Conservation (phyloP, 2,113 vertebrate genomes). For the Myotis davidii region DNA sequence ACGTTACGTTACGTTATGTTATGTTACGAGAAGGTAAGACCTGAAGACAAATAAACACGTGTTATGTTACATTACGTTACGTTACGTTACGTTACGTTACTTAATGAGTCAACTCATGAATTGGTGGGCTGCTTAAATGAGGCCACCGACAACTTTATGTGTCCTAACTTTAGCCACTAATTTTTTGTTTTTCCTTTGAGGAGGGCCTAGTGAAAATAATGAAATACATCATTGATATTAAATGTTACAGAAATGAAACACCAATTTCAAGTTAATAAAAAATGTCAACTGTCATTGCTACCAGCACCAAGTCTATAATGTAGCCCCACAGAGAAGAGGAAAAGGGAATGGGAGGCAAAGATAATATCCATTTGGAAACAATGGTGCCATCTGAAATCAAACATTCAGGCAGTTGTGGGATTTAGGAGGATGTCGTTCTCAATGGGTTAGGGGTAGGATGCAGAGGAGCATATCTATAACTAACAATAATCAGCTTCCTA, state of each 20-base stretch:
- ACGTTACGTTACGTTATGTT: background rate
- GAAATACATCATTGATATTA: background rate
- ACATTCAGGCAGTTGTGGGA: background rate
- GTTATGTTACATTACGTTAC: no score
- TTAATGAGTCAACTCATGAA: background rate
- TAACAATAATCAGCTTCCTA: background rate
- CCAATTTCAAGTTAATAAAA: background rate
- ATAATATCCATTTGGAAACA: background rate
- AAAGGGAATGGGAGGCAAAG: background rate
- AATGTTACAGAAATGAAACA: background rate
- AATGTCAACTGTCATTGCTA: background rate
- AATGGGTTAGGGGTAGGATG: background rate
- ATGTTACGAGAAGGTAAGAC: background rate
- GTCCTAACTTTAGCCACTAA: background rate
- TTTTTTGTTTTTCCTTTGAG: conserved; percentile 29
- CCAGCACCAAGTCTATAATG: background rate
- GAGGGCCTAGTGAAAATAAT: conserved; percentile 23
- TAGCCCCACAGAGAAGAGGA: background rate
- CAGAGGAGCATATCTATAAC: background rate
- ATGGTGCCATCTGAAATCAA: background rate
- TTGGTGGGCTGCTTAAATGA: background rate
- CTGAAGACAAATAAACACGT: no score
- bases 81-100: background rate
- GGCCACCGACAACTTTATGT: background rate
- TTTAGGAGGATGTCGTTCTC: background rate